Percentiles rank a stretch among this genome's conserved stretches.
phyloP scores from a whole-genome alignment of 2,113 vertebrate species.

The Salvelinus namaycush region DNA sequence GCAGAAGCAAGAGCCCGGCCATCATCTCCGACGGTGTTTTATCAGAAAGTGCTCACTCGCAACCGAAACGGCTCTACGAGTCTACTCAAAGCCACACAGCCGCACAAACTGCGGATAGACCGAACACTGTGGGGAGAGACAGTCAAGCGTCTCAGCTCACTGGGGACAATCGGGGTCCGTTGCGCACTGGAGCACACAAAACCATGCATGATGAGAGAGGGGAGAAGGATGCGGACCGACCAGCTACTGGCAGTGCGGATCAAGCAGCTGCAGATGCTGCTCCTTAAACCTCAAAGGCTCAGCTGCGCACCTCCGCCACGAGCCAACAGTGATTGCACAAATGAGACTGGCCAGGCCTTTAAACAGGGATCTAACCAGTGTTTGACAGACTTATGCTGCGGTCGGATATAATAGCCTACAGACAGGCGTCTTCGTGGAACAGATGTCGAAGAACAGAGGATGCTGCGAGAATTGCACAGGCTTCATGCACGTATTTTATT shows the following conservation, averaged over 20 bases:
- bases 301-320: conserved; percentile 3
- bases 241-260: conserved; percentile 28
- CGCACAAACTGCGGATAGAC: conserved; percentile 20
- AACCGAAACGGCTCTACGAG: conserved; percentile 49
- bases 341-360: conserved; percentile 13
- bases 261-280: conserved; percentile 32
- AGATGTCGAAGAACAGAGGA: conserved; percentile 46
- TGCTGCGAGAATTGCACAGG: conserved; percentile 38
- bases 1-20: conserved; percentile 33
- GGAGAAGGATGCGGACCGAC: conserved; percentile 24
- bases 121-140: conserved; percentile 30
- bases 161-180: conserved; percentile 11
- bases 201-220: conserved; percentile 3
- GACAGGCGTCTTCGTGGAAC: conserved; percentile 37
- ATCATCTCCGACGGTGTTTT: conserved; percentile 34
- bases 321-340: conserved; percentile 23
- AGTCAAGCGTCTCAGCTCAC: conserved; percentile 19
- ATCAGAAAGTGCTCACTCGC: conserved; percentile 49
- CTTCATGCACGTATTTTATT: conserved; percentile 40
- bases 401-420: conserved; percentile 50
- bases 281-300: conserved; percentile 22
- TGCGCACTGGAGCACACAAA: conserved; percentile 15
- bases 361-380: conserved; percentile 27
- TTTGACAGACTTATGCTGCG: conserved; percentile 58
- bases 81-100: conserved; percentile 48